Evolutionary conservation across 2,888 invertebrate genomes (phyloP), one percentile per base, ranked within the genome.

Genomic region (Chaetogeoica ovagalla): DNA sequence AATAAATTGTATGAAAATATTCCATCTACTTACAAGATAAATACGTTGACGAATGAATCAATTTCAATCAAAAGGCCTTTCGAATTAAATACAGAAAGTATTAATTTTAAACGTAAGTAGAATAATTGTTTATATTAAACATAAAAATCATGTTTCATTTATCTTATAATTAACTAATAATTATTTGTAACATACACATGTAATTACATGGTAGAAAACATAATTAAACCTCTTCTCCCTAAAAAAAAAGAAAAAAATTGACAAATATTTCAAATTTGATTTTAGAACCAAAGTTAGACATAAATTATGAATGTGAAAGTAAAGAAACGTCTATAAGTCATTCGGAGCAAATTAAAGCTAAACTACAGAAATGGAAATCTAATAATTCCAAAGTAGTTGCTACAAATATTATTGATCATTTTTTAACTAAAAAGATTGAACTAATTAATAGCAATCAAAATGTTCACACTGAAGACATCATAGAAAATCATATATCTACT

Each of bases 1-100:
- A 83, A 89, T 1, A 90, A 90, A 84, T 86, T 91, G 9, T 93
- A 90, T 86, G 91, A 91, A 85, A 87, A 86, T 83, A 89, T 91
- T 84, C 91, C 93, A 6, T 90, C 90, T 19, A 84, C 83, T 11
- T 83, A 82, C 60, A 71, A 81, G 43, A 37, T 83, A 0, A 83
- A 83, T 73, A 82, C 82, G 23, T 55, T 8, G 3, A 39, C 81
- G 5, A 66, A 59, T 70, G 21, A 81, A 60, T 79, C 71, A 71
- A 43, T 71, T 21, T n/a, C 79, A 48, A 39, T 13, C 21, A 79
- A 79, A 71, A 79, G 79, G 52, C 55, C 70, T 48, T 37, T 57
- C 57, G 71, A 79, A 63, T 55, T 57, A 70, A 71, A n/a, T n/a
- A 63, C 23, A 30, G 71, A 79, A 71, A 65, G 1, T 23, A 71